phyloP scores from a whole-genome alignment of 2,797 vertebrate genomes.

The Phylloscopus collybita region DNA sequence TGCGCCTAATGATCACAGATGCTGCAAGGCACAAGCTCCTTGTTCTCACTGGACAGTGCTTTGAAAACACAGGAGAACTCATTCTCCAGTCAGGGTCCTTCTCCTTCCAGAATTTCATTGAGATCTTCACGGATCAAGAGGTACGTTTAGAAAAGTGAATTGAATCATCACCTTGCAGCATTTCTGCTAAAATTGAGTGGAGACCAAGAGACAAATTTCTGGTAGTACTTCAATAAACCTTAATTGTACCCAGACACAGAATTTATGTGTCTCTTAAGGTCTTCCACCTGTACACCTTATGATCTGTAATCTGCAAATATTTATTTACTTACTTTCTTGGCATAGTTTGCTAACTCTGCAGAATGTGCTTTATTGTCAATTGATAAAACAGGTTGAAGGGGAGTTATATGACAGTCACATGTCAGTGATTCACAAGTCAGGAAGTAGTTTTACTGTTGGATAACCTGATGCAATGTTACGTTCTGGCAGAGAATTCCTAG shows the following conservation, averaged over 20 bases:
- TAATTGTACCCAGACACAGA: not conserved
- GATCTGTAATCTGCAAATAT: not conserved
- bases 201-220: not conserved
- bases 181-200: too few species aligned
- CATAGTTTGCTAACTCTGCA: not conserved
- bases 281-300: not conserved
- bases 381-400: not conserved
- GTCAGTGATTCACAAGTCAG: too few species aligned
- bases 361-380: not conserved
- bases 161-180: too few species aligned
- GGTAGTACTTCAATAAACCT: not conserved
- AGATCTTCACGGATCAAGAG: constrained; percentile 98
- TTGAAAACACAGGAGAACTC: constrained; percentile 94
- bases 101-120: constrained; percentile 96
- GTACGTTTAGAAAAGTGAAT: constrained; percentile 70
- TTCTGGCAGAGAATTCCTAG: not conserved
- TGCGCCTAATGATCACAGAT: constrained; percentile 95
- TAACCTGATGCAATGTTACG: not conserved
- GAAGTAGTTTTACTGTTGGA: too few species aligned
- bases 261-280: not conserved
- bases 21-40: constrained; percentile 93
- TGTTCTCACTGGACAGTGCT: constrained; percentile 92
- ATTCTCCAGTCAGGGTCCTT: constrained; percentile 97
- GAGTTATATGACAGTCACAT: not conserved
- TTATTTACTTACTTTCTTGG: not conserved